Percentiles rank a stretch among this genome's conserved stretches.
These are phyloP conservation scores for Mesitornis unicolor DNA, from an alignment of 2,113 vertebrate species.

Conservation along the genomic window DNA sequence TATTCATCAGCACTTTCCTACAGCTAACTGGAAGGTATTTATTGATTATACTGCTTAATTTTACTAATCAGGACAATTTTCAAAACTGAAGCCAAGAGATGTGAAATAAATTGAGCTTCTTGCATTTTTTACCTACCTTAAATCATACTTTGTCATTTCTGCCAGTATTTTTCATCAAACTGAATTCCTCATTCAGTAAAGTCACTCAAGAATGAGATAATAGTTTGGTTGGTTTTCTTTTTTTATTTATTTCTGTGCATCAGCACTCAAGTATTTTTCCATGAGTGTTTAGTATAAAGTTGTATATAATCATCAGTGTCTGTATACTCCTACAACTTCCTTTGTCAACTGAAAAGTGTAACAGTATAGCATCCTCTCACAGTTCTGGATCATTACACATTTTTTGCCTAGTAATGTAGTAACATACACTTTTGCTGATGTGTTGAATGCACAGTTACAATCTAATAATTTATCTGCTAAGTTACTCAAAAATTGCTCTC, in stretches of 20 bases:
- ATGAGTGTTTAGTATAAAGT: background rate
- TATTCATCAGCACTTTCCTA: background rate
- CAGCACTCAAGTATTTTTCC: background rate
- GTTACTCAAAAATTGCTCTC: background rate
- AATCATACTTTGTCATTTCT: background rate
- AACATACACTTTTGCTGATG: background rate
- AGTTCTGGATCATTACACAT: background rate
- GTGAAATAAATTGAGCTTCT: background rate
- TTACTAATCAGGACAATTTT: background rate
- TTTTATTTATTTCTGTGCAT: background rate
- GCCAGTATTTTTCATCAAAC: background rate
- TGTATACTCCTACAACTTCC: background rate
- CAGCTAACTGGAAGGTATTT: background rate
- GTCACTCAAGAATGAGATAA: background rate
- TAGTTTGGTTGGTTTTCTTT: background rate
- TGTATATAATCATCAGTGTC: background rate
- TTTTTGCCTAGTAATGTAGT: background rate
- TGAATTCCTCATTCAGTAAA: background rate
- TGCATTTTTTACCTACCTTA: background rate
- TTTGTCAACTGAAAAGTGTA: background rate
- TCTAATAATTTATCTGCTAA: background rate
- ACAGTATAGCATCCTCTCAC: background rate
- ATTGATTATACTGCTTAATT: background rate
- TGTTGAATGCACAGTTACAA: background rate
- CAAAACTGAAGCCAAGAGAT: background rate